Base-by-base conservation (phyloP, 2,113 vertebrate genomes). In the Alectura lathami region DNA sequence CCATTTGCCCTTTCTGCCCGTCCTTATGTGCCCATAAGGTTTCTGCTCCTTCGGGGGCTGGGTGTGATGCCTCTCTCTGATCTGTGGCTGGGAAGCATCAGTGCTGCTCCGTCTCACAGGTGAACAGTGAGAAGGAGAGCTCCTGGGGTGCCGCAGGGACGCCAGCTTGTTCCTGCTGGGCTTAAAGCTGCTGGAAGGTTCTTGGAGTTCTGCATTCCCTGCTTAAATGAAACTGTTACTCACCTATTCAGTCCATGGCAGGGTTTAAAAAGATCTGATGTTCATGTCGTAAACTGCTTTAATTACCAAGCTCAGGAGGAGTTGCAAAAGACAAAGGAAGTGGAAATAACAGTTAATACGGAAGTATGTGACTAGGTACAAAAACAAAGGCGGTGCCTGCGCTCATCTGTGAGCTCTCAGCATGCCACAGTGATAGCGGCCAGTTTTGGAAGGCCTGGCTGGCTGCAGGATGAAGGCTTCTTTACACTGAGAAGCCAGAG, bases 51-150 rank as follows among this genome's bases (percentile, higher is more conserved):
- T 22, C 60, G 53, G 42, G 32, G 38, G 45, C 36, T 1, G 1
- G 8, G 2, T 29, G 38, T 21, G 43, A 40, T 0, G 0, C 12
- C 10, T 59, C 9, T 17, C 12, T 7, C 5, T 42, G 40, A 10
- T 6, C 29, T 47, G 8, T 53, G 34, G 48, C 16, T 59, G 59
- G 43, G 56, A 32, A 70, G 22, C 54, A 15, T 17, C 34, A 17
- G 34, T 22, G 47, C 67, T 73, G 57, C 43, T n/a, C n/a, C n/a
- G 12, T 87, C 56, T 48, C 62, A 20, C 32, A 32, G 47, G 20
- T 24, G 53, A 36, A 16, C 32, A 40, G 8, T 23, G n/a, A 20
- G 66, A 81, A 57, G 36, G 50, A 5, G 27, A 43, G 51, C 64
- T 73, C 15, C 15, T 74, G 11, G 34, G 8, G 13, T 45, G 50